Evolutionary conservation across 2,797 vertebrate genomes (phyloP), one percentile per base, ranked within the genome.

Genomic region (Rhodeus uyekii): DNA sequence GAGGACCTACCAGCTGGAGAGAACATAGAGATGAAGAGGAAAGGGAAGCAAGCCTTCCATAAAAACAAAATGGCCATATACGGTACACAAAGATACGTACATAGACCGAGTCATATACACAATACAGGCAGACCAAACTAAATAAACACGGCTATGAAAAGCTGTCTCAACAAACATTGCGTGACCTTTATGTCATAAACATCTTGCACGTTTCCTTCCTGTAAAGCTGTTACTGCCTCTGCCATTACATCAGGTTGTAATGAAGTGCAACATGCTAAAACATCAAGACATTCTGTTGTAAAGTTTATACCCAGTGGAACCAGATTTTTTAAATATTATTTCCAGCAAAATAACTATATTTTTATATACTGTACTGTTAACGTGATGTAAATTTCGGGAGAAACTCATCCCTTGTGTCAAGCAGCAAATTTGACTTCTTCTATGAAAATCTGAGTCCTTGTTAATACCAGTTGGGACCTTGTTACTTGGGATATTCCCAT

Each of bases 1-100:
- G 87, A 87, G 89, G 88, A 85, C 87, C 86, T 86, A 63, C 79
- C 8, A 74, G 80, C 71, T 74, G 48, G 84, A 74, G 88, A 88
- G 90, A 91, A 82, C 79, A 75, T 18, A 83, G 58, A 81, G 84
- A 79, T 73, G 34, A 78, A 89, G 78, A 85, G 65, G 83, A 90
- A 86, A 71, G 10, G 44, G 79, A 85, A 86, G 84, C 53, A 83
- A 46, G 65, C 60, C 69, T 67, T 80, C 67, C 60, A 50, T 46
- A 88, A 80, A 85, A 61, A 84, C 44, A n/a, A 83, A 76, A 69
- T 46, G 29, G 48, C 27, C 4, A 5, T 55, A 42, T 67, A n/a
- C n/a, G n/a, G n/a, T n/a, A 27, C 27, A 48, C 50, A 76, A 14
- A 77, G n/a, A 76, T 34, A 9, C 69, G 27, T 74, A 60, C 10